Base-by-base conservation (phyloP, 2,113 vertebrate genomes). In the Grantiella picta region DNA sequence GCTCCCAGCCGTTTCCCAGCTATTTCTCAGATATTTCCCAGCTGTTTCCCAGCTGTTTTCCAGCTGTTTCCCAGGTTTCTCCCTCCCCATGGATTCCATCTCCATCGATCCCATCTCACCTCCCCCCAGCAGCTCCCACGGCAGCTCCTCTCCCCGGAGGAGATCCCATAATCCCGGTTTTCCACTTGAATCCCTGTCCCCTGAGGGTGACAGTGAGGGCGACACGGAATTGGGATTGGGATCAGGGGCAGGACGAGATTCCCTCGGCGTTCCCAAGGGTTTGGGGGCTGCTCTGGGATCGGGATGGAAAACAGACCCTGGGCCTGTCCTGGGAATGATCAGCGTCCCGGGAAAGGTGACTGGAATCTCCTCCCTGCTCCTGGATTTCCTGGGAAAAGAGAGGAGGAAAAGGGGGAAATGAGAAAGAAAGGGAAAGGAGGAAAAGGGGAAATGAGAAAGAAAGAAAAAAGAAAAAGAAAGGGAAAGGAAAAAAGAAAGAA, bases 141-240 rank as follows among this genome's bases (percentile, higher is more conserved):
- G 70, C 47, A 38, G 47, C 35, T 29, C 68, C 38, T 38, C 47
- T 23, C 27, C n/a, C 9, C 6, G 35, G 15, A 17, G 27, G 5
- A 29, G 14, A 23, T 53, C 53, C 40, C 40, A 7, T 4, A 0
- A 28, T 73, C 42, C 54, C 11, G 7, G 2, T 47, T 47, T 47
- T 18, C 71, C 40, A 18, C 19, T 25, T 36, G 18, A 2, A 23
- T 45, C 54, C 5, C 0, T 36, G 42, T 29, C 9, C 33, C 15
- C 15, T 1, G 4, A 27, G 31, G 29, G 31, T 8, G 52, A 50
- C 36, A 25, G 50, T 2, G 36, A 23, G 29, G 36, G 50, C 45
- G n/a, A 38, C 14, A 4, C 35, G 0, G 47, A 35, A 2, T 52
- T 4, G 19, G 47, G 64, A n/a, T 66, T 0, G 1, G 64, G 64